Evolutionary conservation across 2,888 invertebrate genomes (phyloP).

Genomic region (Helicoverpa assulta): DNA sequence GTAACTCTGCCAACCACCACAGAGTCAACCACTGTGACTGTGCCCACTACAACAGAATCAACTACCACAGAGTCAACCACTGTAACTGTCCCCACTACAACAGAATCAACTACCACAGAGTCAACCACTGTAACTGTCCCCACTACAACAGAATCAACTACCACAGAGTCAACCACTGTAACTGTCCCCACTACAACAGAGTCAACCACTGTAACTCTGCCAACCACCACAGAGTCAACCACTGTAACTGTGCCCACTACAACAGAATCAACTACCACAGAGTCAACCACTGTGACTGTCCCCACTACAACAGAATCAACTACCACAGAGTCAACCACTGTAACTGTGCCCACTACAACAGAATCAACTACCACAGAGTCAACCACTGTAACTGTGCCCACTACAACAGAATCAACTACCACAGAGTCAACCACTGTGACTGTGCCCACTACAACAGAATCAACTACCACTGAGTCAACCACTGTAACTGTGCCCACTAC

Average conservation of each 20-base stretch:
- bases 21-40: constrained; percentile 15
- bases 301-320: neutral
- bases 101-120: constrained; percentile 14
- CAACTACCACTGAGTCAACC: constrained; percentile 7
- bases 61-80: constrained; percentile 14
- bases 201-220: constrained; percentile 2
- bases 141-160: neutral
- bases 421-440: neutral
- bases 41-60: neutral
- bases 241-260: constrained; percentile 2
- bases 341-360: neutral
- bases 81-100: neutral
- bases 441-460: neutral
- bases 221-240: constrained; percentile 12
- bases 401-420: constrained; percentile 16
- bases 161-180: neutral
- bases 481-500: neutral
- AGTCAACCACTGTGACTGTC: constrained; percentile 1
- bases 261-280: neutral
- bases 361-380: neutral
- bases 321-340: neutral
- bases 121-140: neutral
- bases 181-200: constrained; percentile 10
- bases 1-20: constrained; percentile 10
- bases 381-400: constrained; percentile 4